Evolutionary conservation across 2,888 invertebrate species (phyloP).

Genomic region (Lamellibrachia columna): DNA sequence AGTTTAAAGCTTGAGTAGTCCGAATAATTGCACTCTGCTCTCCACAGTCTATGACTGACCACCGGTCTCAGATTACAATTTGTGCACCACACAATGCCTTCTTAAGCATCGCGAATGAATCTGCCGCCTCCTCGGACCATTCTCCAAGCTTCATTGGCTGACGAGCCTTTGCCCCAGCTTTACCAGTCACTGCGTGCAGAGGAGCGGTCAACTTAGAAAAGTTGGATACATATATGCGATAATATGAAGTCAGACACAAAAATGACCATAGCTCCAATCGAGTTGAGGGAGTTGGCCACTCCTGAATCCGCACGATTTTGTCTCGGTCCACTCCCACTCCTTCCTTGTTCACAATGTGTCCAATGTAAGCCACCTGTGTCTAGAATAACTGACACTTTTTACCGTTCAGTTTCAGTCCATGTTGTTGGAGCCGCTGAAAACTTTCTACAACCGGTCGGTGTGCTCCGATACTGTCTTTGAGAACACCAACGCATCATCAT

Average conservation of each 20-base stretch:
- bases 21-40: neutral
- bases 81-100: neutral
- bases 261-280: neutral
- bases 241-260: neutral
- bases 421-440: neutral
- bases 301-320: neutral
- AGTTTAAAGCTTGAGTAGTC: neutral
- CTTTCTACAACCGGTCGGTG: neutral
- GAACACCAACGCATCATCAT: neutral
- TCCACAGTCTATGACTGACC: neutral
- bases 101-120: neutral
- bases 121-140: slow-evolving; percentile 11
- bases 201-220: neutral
- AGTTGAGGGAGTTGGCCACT: neutral
- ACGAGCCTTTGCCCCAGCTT: neutral
- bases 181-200: neutral
- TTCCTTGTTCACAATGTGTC: neutral
- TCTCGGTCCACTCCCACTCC: neutral
- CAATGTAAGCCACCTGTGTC: neutral
- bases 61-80: neutral
- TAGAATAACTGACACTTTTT: neutral
- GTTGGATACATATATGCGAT: neutral
- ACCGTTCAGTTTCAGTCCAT: neutral
- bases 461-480: neutral
- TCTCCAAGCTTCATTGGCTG: neutral